Evolutionary conservation across 2,797 vertebrate genomes (phyloP).

Genomic region (Coendou prehensilis): DNA sequence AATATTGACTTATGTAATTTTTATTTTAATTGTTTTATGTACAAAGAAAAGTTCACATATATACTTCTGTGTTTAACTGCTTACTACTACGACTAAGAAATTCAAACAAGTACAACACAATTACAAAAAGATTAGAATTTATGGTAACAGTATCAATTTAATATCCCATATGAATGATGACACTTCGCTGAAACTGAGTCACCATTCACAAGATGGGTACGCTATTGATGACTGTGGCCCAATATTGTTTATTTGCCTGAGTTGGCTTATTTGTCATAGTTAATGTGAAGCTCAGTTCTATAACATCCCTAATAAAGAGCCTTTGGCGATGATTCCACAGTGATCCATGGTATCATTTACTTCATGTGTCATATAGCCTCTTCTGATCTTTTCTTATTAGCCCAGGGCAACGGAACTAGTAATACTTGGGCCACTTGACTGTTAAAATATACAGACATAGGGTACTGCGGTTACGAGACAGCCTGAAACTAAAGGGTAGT

Average conservation of each 20-base stretch:
- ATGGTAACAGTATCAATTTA: background rate
- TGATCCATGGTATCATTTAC: background rate
- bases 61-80: background rate
- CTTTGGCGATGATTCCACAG: background rate
- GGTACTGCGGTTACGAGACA: background rate
- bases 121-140: background rate
- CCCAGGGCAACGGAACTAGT: background rate
- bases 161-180: background rate
- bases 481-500: constrained; percentile 6
- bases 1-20: background rate
- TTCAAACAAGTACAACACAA: background rate
- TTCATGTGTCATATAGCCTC: background rate
- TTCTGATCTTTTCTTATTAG: constrained; percentile 46
- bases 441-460: background rate
- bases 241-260: background rate
- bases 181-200: background rate
- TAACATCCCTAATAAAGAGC: background rate
- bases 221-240: background rate
- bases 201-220: background rate
- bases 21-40: background rate
- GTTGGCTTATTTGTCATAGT: background rate
- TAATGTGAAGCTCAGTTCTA: background rate
- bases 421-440: background rate
- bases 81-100: background rate
- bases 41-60: background rate